Evolutionary conservation across 2,888 invertebrate species (phyloP).

Genomic region (Lathronympha strigana): DNA sequence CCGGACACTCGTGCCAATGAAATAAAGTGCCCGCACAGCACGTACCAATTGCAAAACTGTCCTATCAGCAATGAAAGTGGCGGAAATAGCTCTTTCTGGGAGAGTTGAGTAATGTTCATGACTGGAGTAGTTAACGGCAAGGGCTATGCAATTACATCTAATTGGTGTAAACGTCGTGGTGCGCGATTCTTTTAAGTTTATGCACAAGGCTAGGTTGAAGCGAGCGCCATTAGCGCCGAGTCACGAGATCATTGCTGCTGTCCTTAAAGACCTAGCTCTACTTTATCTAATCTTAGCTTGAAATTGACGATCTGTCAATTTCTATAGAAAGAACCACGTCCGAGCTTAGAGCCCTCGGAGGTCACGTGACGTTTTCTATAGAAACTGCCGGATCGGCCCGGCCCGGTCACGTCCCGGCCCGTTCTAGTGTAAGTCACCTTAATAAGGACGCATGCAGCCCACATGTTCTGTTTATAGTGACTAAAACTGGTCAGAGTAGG

Average conservation of each 20-base stretch:
- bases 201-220: conserved; percentile 19
- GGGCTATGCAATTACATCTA: conserved; percentile 27
- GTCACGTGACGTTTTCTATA: no score
- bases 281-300: conserved; percentile 7
- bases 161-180: conserved; percentile 27
- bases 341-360: no score
- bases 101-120: conserved; percentile 37
- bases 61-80: conserved; percentile 70
- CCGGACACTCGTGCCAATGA: conserved; percentile 76
- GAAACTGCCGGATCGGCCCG: no score
- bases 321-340: no score
- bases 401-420: no score
- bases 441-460: neutral
- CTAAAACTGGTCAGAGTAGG: conserved; percentile 3
- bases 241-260: conserved; percentile 19
- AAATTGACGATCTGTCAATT: no score
- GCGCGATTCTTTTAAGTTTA: conserved; percentile 22
- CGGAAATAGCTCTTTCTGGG: conserved; percentile 64
- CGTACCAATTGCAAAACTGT: conserved; percentile 80
- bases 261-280: conserved; percentile 17
- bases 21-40: conserved; percentile 79
- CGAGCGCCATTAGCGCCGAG: conserved; percentile 18
- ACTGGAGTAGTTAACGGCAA: conserved; percentile 22
- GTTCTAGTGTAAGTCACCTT: no score
- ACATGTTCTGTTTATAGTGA: conserved; percentile 4